Percentiles rank a stretch among this genome's conserved stretches.
These are phyloP conservation scores for Pionites leucogaster DNA, from an alignment of 2,113 vertebrate species.

Conservation along the genomic window DNA sequence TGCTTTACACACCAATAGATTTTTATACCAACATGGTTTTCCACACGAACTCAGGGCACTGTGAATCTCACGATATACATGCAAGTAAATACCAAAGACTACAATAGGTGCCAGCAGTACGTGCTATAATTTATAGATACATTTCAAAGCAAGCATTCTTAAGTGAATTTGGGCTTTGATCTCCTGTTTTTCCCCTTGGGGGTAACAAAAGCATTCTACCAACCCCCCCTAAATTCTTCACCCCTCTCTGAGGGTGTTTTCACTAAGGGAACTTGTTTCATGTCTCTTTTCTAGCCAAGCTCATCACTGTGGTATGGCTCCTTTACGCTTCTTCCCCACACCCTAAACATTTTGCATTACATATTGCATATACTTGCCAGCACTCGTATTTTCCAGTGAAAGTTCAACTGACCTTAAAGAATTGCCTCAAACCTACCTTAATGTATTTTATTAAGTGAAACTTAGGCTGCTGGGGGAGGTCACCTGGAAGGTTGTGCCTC, in stretches of 20 bases:
- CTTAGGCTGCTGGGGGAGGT: not conserved
- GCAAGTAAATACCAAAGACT: slow-evolving; percentile 52
- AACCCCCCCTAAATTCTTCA: slow-evolving; percentile 51
- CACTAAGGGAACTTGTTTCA: slow-evolving; percentile 44
- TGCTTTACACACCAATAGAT: not conserved
- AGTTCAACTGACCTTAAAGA: slow-evolving; percentile 67
- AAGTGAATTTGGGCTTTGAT: slow-evolving; percentile 64
- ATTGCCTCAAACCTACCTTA: slow-evolving; percentile 54
- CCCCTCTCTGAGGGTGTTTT: slow-evolving; percentile 50
- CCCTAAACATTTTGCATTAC: slow-evolving; percentile 64
- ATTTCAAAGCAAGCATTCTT: slow-evolving; percentile 65
- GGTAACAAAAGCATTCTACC: slow-evolving; percentile 61
- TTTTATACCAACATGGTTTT: not conserved
- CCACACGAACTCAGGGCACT: not conserved
- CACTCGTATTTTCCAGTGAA: slow-evolving; percentile 64
- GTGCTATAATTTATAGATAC: slow-evolving; percentile 61
- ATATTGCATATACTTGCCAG: slow-evolving; percentile 57
- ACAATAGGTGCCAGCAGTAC: slow-evolving; percentile 53
- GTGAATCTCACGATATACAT: not conserved
- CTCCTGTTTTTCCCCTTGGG: slow-evolving; percentile 58
- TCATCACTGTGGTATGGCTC: slow-evolving; percentile 66
- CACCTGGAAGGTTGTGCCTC: slow-evolving; percentile 13
- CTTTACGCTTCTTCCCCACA: slow-evolving; percentile 58
- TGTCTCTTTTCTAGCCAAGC: slow-evolving; percentile 59
- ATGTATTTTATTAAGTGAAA: slow-evolving; percentile 50